Evolutionary conservation across 1,140 invertebrate species (phyloP).

Genomic region (Conus ventricosus): DNA sequence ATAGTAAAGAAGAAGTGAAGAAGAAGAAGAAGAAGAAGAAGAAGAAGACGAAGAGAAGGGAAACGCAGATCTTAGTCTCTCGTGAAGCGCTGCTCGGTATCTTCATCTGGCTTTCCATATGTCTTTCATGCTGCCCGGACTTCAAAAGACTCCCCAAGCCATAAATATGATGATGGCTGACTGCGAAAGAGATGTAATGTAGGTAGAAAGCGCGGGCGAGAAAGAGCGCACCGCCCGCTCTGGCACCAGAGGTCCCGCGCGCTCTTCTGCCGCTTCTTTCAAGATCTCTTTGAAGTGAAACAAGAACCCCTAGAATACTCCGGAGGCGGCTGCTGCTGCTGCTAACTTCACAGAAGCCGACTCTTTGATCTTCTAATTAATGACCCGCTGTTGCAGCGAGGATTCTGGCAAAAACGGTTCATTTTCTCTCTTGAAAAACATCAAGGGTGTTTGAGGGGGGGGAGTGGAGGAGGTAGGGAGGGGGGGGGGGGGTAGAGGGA

Average conservation of each 20-base stretch:
- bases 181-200: conserved; percentile 29
- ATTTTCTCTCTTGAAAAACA: conserved; percentile 38
- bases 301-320: conserved; percentile 40
- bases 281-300: conserved; percentile 56
- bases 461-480: not conserved
- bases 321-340: conserved; percentile 44
- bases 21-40: not conserved
- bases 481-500: not conserved
- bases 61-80: not conserved
- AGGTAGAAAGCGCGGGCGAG: not conserved
- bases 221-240: not conserved
- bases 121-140: conserved; percentile 34
- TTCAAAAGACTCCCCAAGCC: conserved; percentile 37
- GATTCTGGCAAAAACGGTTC: conserved; percentile 44
- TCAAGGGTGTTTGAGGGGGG: conserved; percentile 14
- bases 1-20: not conserved
- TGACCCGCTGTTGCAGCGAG: conserved; percentile 51
- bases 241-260: conserved; percentile 2
- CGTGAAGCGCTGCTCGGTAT: not conserved
- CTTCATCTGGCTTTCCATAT: conserved; percentile 38
- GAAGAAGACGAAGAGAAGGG: not conserved
- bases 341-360: conserved; percentile 40
- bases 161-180: conserved; percentile 43
- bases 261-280: conserved; percentile 36
- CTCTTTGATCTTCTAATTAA: conserved; percentile 57